Evolutionary conservation across 1,140 invertebrate species (phyloP).

Genomic region (Bombyx mandarina): DNA sequence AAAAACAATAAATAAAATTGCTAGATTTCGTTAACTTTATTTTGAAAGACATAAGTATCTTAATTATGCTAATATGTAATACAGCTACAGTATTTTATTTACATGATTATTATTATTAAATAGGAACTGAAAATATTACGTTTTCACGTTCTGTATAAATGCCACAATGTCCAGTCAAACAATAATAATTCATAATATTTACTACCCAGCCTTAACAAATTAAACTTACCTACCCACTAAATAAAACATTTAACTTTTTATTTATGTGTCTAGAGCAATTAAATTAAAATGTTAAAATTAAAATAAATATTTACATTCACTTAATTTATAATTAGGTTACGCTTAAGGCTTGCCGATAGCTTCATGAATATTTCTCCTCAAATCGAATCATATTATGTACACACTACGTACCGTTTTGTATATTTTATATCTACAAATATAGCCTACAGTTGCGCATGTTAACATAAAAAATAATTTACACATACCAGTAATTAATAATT

Average conservation of each 20-base stretch:
- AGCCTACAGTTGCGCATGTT: no score
- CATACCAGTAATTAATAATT: no score
- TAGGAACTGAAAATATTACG: conserved; percentile 35
- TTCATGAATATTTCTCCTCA: no score
- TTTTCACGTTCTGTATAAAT: conserved; percentile 8
- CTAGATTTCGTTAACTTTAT: no score
- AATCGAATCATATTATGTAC: no score
- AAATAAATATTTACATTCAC: background rate
- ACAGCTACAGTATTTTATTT: conserved; percentile 7
- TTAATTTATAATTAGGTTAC: background rate
- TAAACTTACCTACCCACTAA: conserved; percentile 1
- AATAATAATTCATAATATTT: no score
- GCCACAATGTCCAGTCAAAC: conserved; percentile 1
- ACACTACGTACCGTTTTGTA: no score
- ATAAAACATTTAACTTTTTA: conserved; percentile 2
- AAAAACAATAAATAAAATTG: no score
- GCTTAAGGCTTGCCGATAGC: background rate
- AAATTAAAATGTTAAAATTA: background rate
- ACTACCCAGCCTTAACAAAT: conserved; percentile 4
- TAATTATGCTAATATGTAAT: no score
- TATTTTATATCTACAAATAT: no score
- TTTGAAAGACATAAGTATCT: no score
- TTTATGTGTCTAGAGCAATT: background rate
- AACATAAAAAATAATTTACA: no score
- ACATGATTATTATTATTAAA: conserved; percentile 25